Percentiles rank a stretch among this genome's conserved stretches.
Evolutionary conservation across 1,140 invertebrate genomes (phyloP).

Genomic region (Lerema accius): DNA sequence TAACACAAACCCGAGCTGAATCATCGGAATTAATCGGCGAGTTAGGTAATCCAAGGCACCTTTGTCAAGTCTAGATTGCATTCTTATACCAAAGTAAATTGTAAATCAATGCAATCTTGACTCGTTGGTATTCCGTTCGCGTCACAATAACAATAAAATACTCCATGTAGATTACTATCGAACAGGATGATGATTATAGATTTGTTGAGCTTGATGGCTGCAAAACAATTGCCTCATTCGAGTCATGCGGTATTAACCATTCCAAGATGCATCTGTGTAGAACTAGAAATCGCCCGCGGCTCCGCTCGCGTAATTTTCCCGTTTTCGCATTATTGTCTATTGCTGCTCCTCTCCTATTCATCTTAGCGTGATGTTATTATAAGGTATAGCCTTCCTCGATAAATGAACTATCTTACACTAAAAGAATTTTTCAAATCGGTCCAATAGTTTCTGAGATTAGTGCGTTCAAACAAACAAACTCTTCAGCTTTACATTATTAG

Average conservation of each 20-base stretch:
- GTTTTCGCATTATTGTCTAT: too few relatives aligned
- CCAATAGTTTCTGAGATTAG: too few relatives aligned
- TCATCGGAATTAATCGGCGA: slow-evolving; percentile 10
- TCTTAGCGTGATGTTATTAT: too few relatives aligned
- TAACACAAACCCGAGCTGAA: slow-evolving; percentile 6
- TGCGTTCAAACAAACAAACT: too few relatives aligned
- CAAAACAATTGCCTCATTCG: slow-evolving; percentile 4
- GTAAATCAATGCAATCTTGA: slow-evolving; percentile 17
- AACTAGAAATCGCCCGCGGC: too few relatives aligned
- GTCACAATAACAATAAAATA: slow-evolving; percentile 21
- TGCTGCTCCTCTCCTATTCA: too few relatives aligned
- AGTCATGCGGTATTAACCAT: background rate
- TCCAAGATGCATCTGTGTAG: too few relatives aligned
- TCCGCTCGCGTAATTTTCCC: too few relatives aligned
- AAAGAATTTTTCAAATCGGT: too few relatives aligned
- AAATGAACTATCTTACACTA: too few relatives aligned
- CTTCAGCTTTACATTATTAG: too few relatives aligned
- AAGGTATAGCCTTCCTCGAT: too few relatives aligned
- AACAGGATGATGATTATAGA: slow-evolving; percentile 22
- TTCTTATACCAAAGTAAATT: slow-evolving; percentile 30
- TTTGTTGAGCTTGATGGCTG: slow-evolving; percentile 4
- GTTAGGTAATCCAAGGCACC: slow-evolving; percentile 16
- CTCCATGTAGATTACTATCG: slow-evolving; percentile 8
- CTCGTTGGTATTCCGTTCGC: slow-evolving; percentile 15
- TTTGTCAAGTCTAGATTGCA: slow-evolving; percentile 25